Percentiles rank a stretch among this genome's conserved stretches.
These are phyloP conservation scores for Stomatorhinus ivindoensis DNA, from an alignment of 2,113 vertebrate genomes.

Conservation along the genomic window DNA sequence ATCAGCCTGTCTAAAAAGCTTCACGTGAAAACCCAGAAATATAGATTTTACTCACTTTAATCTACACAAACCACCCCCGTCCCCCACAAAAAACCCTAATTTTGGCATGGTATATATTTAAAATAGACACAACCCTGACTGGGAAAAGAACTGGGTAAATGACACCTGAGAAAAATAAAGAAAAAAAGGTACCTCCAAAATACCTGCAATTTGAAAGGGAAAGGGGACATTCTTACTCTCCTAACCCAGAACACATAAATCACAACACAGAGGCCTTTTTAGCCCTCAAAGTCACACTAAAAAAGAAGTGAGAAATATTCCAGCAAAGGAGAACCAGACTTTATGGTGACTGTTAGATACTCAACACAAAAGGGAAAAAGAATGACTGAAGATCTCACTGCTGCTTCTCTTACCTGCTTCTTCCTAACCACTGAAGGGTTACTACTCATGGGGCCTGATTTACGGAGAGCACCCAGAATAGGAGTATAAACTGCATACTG, in stretches of 20 bases:
- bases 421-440: background rate
- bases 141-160: background rate
- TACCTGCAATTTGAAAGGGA: background rate
- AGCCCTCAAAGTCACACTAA: background rate
- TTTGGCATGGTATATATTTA: background rate
- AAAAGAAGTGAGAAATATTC: background rate
- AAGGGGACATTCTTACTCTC: background rate
- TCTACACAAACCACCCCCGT: background rate
- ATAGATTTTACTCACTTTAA: background rate
- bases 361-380: background rate
- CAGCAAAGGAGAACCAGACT: background rate
- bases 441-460: background rate
- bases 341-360: background rate
- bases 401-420: background rate
- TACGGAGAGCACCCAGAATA: background rate
- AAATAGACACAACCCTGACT: background rate
- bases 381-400: background rate
- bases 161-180: background rate
- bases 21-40: background rate
- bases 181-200: background rate
- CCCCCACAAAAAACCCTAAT: background rate
- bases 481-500: background rate
- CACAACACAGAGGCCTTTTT: background rate
- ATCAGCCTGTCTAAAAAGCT: background rate
- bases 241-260: background rate